Evolutionary conservation across 2,888 invertebrate genomes (phyloP).

Genomic region (Hermaeophaga mercurialis): DNA sequence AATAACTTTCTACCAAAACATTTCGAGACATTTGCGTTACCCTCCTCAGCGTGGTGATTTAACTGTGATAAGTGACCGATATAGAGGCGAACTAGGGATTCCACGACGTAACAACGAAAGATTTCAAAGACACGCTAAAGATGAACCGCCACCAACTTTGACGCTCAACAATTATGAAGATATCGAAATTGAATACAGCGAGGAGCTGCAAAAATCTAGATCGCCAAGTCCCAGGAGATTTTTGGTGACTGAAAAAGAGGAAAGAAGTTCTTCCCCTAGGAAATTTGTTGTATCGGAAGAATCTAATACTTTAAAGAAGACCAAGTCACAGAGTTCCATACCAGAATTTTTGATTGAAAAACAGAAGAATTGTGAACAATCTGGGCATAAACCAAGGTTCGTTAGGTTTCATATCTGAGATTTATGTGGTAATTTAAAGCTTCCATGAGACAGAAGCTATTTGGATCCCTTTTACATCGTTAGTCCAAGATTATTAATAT

Average conservation of each 20-base stretch:
- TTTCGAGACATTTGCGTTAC: constrained; percentile 46
- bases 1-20: constrained; percentile 63
- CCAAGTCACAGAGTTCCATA: constrained; percentile 35
- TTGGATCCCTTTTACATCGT: no score
- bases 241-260: constrained; percentile 41
- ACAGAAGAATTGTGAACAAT: constrained; percentile 28
- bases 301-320: constrained; percentile 28
- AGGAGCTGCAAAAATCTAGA: constrained; percentile 31
- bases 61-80: constrained; percentile 22
- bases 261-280: constrained; percentile 30
- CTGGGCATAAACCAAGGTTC: constrained; percentile 32
- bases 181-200: constrained; percentile 40
- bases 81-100: constrained; percentile 25
- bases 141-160: constrained; percentile 32
- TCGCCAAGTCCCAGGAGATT: constrained; percentile 40
- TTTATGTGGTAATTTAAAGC: no score
- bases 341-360: constrained; percentile 42
- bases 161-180: constrained; percentile 42
- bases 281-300: constrained; percentile 40
- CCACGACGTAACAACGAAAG: constrained; percentile 19
- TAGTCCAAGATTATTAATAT: no score
- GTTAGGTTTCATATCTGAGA: no score
- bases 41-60: constrained; percentile 31
- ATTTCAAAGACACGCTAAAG: constrained; percentile 18
- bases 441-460: no score